These are phyloP conservation scores for Drosophila nigritarsus DNA, from an alignment of 2,888 invertebrate genomes.

Conservation along the genomic window DNA sequence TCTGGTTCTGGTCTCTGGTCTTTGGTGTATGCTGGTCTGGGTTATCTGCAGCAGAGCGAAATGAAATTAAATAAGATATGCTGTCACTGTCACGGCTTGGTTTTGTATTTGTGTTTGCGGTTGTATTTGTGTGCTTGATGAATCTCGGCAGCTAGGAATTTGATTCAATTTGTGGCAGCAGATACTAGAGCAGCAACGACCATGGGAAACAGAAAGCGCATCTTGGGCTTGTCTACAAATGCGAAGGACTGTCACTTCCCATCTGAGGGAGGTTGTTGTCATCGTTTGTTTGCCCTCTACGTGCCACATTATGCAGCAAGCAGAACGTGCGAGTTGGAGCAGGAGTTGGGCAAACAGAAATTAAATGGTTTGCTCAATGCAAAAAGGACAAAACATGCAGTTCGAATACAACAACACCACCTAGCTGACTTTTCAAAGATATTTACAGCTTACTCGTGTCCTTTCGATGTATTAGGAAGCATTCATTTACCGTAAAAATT, in stretches of 20 bases:
- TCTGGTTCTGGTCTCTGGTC: background rate
- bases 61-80: constrained; percentile 76
- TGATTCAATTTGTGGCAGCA: constrained; percentile 68
- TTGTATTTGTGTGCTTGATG: constrained; percentile 42
- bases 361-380: constrained; percentile 15
- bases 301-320: constrained; percentile 33
- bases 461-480: background rate
- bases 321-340: constrained; percentile 8
- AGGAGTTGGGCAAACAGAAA: constrained; percentile 1
- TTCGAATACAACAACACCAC: constrained; percentile 7
- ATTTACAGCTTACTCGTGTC: background rate
- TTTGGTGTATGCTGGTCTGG: constrained; percentile 17
- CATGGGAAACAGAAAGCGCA: constrained; percentile 35
- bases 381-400: constrained; percentile 12
- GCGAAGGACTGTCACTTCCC: constrained; percentile 25
- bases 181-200: constrained; percentile 22
- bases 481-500: background rate
- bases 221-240: constrained; percentile 39
- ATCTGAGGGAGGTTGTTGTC: constrained; percentile 15
- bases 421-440: background rate
- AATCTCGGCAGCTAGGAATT: constrained; percentile 63
- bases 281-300: constrained; percentile 40
- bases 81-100: constrained; percentile 63
- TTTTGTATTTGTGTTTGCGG: constrained; percentile 20
- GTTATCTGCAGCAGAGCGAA: constrained; percentile 46